phyloP scores from a whole-genome alignment of 2,888 invertebrate genomes.

The Oscheius myriophilus region DNA sequence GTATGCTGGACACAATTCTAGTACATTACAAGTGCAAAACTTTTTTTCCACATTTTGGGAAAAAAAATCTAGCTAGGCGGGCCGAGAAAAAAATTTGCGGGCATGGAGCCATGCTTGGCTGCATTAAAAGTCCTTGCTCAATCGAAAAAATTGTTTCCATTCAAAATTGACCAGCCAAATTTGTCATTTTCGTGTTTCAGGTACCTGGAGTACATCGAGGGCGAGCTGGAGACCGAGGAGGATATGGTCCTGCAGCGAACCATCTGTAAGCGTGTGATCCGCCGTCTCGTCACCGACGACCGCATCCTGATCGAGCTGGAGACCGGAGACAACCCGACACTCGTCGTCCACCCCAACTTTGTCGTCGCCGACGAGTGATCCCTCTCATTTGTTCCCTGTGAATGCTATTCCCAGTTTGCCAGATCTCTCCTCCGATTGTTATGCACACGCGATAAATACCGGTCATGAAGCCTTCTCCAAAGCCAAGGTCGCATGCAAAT shows the following conservation, averaged over 20 bases:
- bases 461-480: too few species aligned
- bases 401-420: conserved; percentile 3
- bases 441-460: too few species aligned
- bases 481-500: not conserved
- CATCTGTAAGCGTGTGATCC: conserved; percentile 91
- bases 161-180: not conserved
- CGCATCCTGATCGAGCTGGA: conserved; percentile 42
- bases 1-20: too few species aligned
- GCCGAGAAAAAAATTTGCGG: too few species aligned
- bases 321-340: conserved; percentile 82
- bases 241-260: conserved; percentile 88
- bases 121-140: too few species aligned
- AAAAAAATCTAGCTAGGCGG: too few species aligned
- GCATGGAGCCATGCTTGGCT: too few species aligned
- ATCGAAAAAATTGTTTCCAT: not conserved
- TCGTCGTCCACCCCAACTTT: conserved; percentile 97
- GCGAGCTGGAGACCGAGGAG: conserved; percentile 78
- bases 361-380: conserved; percentile 76
- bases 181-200: conserved; percentile 29
- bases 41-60: too few species aligned
- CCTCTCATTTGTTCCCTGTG: not conserved
- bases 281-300: conserved; percentile 80
- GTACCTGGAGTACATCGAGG: conserved; percentile 83
- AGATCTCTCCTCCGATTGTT: conserved; percentile 13
- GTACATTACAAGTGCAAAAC: too few species aligned